Base-by-base conservation (phyloP, 2,113 vertebrate genomes). In the Ailurus styani region DNA sequence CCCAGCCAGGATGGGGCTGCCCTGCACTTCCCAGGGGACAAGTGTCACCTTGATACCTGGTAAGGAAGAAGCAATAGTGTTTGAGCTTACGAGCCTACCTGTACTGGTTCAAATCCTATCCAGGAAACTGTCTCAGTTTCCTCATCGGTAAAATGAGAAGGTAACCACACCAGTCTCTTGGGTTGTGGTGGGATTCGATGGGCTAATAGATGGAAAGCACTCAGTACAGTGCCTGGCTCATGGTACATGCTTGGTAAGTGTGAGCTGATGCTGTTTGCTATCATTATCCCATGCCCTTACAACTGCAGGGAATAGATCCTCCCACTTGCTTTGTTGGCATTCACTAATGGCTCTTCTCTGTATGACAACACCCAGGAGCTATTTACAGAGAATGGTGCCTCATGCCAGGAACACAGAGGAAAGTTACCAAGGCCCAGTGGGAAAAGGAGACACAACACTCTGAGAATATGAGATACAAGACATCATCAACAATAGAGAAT, bases 321-420 rank as follows among this genome's bases (percentile, higher is more conserved):
- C 75, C 42, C 75, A 47, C 70, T 79, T 18, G 79, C 75, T 92
- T 60, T 68, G 78, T 1, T 25, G 31, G 94, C 82, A 93, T 91
- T 93, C 57, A 42, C 82, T 86, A 93, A 96, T 34, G 66, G 54
- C 57, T 79, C 57, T 73, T 93, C 86, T 93, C 90, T 40, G 47
- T 17, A 50, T 45, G 73, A 88, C 17, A 27, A 93, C 86, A 78
- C 72, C 82, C 78, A 96, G 73, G 37, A 68, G 81, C 83, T 93
- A 81, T 96, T 95, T 92, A 87, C 70, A 85, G 95, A 96, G 78
- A 96, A 93, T 57, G 70, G 37, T 60, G 84, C 42, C 84, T 87
- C 57, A 50, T 60, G 87, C 87, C 68, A 93, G 70, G 79, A 89
- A 54, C 34, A 52, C 75, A 88, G 37, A 87, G 86, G 37, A 87